These are phyloP conservation scores for Scomber scombrus DNA, from an alignment of 2,113 vertebrate species.

Conservation along the genomic window DNA sequence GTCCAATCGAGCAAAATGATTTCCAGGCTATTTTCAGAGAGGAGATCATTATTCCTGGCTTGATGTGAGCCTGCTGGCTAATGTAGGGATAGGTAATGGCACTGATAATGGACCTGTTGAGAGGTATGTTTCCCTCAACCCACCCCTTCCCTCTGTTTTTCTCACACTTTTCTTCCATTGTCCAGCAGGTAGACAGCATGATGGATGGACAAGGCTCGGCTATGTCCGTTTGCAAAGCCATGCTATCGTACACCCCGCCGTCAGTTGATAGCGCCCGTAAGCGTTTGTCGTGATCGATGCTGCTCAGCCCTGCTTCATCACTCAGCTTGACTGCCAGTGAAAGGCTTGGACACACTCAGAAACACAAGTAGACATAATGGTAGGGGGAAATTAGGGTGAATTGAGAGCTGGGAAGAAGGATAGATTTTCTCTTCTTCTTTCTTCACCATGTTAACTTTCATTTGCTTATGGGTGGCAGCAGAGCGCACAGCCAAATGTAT, in stretches of 20 bases:
- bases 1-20: constrained; percentile 63
- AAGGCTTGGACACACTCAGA: constrained; percentile 67
- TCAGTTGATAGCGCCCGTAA: constrained; percentile 61
- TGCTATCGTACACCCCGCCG: constrained; percentile 50
- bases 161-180: constrained; percentile 63
- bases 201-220: constrained; percentile 70
- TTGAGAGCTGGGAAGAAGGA: constrained; percentile 49
- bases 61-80: constrained; percentile 41
- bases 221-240: constrained; percentile 34
- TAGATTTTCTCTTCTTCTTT: constrained; percentile 67
- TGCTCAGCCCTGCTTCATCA: constrained; percentile 67
- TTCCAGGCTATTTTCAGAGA: constrained; percentile 65
- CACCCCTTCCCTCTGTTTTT: constrained; percentile 42
- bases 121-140: constrained; percentile 48
- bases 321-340: constrained; percentile 71
- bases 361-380: constrained; percentile 74
- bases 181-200: constrained; percentile 71
- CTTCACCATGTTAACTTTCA: constrained; percentile 66
- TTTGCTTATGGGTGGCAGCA: constrained; percentile 74
- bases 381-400: constrained; percentile 63
- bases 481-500: constrained; percentile 60
- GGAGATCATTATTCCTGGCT: constrained; percentile 61
- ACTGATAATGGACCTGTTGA: constrained; percentile 73
- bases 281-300: constrained; percentile 72
- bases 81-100: constrained; percentile 56